These are phyloP conservation scores for Heliconius nattereri DNA, from an alignment of 1,140 invertebrate genomes.

Conservation along the genomic window DNA sequence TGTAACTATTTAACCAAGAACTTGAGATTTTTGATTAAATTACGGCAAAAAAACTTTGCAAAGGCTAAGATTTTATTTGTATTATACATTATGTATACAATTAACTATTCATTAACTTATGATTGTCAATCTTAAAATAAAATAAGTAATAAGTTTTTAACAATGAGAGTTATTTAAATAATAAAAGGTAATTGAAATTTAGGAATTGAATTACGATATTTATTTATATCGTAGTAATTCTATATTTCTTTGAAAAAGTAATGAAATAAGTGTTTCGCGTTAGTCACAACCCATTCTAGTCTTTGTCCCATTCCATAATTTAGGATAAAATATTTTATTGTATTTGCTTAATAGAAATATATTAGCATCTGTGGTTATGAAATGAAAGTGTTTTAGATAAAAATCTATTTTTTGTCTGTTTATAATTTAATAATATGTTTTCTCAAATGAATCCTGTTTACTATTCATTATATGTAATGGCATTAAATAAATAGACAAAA, in stretches of 20 bases:
- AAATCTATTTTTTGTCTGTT: not conserved
- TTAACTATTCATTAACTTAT: too few species aligned
- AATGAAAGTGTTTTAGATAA: not conserved
- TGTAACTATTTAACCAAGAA: not conserved
- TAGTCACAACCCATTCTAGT: constrained; percentile 19
- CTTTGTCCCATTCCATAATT: constrained; percentile 33
- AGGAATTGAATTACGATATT: not conserved
- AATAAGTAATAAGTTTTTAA: not conserved
- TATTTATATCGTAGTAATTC: not conserved
- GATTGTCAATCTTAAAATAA: not conserved
- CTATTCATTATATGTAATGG: not conserved
- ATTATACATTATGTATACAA: too few species aligned
- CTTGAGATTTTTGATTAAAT: too few species aligned
- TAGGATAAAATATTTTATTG: constrained; percentile 33
- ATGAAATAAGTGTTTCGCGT: not conserved
- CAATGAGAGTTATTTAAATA: not conserved
- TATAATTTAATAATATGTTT: not conserved
- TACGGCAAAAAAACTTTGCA: not conserved
- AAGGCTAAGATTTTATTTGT: not conserved
- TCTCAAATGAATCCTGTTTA: not conserved
- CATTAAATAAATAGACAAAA: too few species aligned
- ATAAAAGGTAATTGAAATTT: not conserved
- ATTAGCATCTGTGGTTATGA: not conserved
- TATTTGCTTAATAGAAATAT: not conserved
- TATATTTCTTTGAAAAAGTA: not conserved